Conservation (phyloP, 2,888 invertebrate species). For the Cerceris ruficornis region DNA sequence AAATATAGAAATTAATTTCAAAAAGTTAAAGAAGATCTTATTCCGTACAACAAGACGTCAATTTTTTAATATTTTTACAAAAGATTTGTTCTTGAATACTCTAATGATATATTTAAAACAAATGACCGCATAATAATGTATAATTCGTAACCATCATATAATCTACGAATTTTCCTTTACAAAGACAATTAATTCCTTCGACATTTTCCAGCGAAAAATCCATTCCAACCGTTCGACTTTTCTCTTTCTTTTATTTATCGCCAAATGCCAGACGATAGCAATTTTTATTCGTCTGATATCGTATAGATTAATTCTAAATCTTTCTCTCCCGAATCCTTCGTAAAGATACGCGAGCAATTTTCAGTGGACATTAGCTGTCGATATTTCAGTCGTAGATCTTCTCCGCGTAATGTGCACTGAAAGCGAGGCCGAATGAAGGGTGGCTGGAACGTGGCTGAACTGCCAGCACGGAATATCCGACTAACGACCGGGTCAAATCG, state of each 20-base stretch:
- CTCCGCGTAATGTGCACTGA: constrained; percentile 47
- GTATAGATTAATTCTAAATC: constrained; percentile 52
- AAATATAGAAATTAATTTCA: no score
- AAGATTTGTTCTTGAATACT: no score
- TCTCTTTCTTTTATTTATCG: background rate
- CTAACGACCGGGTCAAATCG: constrained; percentile 64
- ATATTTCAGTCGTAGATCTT: constrained; percentile 73
- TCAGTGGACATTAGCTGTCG: constrained; percentile 71
- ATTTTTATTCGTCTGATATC: constrained; percentile 25
- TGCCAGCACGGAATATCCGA: constrained; percentile 50
- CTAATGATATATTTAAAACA: no score
- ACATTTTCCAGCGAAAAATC: background rate
- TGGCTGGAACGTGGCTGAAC: constrained; percentile 38
- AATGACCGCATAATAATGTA: no score
- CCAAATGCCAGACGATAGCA: background rate
- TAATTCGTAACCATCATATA: no score
- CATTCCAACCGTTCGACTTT: background rate
- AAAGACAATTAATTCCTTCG: no score
- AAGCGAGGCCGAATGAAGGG: constrained; percentile 36
- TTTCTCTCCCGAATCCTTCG: constrained; percentile 32
- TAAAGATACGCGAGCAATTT: constrained; percentile 63
- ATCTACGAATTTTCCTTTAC: no score
- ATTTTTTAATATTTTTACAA: no score
- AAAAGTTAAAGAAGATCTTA: no score
- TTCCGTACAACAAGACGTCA: no score